Conservation (phyloP, 2,113 vertebrate species). For the Oncorhynchus nerka region DNA sequence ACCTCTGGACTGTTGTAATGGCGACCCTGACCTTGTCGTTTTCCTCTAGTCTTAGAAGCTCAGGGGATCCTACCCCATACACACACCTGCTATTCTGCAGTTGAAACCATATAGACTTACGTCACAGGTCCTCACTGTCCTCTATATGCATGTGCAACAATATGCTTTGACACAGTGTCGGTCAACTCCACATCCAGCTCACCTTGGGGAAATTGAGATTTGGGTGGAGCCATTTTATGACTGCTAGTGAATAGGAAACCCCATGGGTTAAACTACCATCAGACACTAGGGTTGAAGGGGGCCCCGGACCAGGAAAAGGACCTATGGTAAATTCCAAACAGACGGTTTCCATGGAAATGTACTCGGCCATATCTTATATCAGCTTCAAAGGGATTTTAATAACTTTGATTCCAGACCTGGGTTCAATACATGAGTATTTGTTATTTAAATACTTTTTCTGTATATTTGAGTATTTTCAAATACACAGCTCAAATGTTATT, state of each 20-base stretch:
- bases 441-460: background rate
- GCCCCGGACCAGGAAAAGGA: background rate
- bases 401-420: background rate
- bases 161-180: background rate
- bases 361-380: background rate
- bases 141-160: background rate
- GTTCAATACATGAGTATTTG: background rate
- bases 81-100: slow-evolving; percentile 37
- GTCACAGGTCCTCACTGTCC: slow-evolving; percentile 24
- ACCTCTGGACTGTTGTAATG: background rate
- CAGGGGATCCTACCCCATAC: background rate
- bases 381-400: background rate
- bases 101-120: slow-evolving; percentile 45
- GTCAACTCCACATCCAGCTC: background rate
- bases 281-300: background rate
- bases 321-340: background rate
- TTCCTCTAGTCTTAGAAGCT: slow-evolving; percentile 6
- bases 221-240: background rate
- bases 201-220: background rate
- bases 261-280: background rate
- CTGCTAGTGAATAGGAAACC: background rate
- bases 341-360: background rate
- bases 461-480: no score
- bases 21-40: background rate
- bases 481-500: no score